These are phyloP conservation scores for Nemotelus pantherinus DNA, from an alignment of 2,888 invertebrate genomes.

Conservation along the genomic window DNA sequence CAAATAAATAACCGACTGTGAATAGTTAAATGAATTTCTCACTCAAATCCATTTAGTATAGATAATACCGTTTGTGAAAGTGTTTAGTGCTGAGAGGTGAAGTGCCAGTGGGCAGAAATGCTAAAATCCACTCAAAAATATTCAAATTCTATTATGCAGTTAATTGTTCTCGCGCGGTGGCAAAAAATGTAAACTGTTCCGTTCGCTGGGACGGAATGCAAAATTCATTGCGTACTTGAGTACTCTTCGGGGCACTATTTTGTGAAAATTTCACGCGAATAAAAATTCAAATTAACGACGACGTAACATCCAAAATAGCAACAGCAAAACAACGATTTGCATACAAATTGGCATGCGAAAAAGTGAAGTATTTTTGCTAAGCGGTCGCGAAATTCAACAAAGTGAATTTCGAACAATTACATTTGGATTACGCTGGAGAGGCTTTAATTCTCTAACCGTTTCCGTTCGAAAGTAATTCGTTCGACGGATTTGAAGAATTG, in stretches of 20 bases:
- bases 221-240: conserved; percentile 10
- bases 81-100: conserved; percentile 17
- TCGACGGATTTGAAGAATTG: too few relatives aligned
- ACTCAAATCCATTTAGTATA: too few relatives aligned
- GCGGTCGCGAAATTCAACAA: conserved; percentile 7
- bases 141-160: conserved; percentile 5
- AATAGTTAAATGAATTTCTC: too few relatives aligned
- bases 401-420: conserved; percentile 22
- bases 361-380: background rate
- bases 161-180: conserved; percentile 12
- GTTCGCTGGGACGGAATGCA: background rate
- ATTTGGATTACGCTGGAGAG: conserved; percentile 7
- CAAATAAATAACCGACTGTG: too few relatives aligned
- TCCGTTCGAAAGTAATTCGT: too few relatives aligned
- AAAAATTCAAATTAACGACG: background rate
- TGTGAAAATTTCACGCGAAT: background rate
- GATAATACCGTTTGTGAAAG: conserved; percentile 13
- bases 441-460: too few relatives aligned
- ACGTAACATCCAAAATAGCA: background rate
- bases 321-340: background rate
- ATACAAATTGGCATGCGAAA: conserved; percentile 12
- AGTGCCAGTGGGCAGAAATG: conserved; percentile 15
- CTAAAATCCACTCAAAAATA: conserved; percentile 16
- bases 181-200: conserved; percentile 20
- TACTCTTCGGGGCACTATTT: background rate